A percentile compares a stretch with the other conserved stretches of the same genome.
These are phyloP conservation scores for Macquaria ambigua DNA, from an alignment of 2,113 vertebrate species.

Conservation along the genomic window DNA sequence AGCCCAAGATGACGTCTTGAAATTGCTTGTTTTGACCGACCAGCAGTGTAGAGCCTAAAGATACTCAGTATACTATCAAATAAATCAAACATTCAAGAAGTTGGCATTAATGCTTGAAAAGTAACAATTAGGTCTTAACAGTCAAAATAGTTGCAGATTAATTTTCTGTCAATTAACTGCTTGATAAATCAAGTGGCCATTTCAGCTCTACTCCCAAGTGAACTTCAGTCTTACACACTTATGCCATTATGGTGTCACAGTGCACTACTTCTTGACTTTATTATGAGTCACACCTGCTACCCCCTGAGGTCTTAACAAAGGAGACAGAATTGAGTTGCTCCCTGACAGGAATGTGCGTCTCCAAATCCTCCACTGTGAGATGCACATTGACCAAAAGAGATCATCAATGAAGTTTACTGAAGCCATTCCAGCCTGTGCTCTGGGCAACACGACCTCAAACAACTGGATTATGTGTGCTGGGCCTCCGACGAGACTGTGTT, in stretches of 20 bases:
- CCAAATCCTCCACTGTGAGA: not conserved
- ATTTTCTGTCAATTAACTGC: not conserved
- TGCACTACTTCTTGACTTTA: not conserved
- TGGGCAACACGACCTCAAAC: conserved; percentile 1
- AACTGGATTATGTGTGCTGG: not conserved
- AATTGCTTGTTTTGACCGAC: no score
- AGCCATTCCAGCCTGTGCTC: not conserved
- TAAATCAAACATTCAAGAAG: not conserved
- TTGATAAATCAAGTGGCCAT: no score
- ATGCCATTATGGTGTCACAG: no score
- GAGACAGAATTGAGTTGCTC: not conserved
- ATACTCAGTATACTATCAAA: not conserved
- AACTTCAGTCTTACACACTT: not conserved
- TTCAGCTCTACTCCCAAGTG: no score
- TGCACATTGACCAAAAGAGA: not conserved
- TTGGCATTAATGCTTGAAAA: not conserved
- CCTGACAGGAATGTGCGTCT: not conserved
- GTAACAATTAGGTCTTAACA: no score
- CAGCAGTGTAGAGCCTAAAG: not conserved
- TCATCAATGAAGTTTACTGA: not conserved
- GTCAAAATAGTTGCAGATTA: not conserved
- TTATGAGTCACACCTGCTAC: not conserved
- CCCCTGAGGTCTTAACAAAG: not conserved
- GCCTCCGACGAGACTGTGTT: not conserved
- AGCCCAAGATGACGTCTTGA: no score